A percentile compares a stretch with the other conserved stretches of the same genome.
These are phyloP conservation scores for Drosophila albomicans DNA, from an alignment of 1,140 invertebrate species.

Conservation along the genomic window DNA sequence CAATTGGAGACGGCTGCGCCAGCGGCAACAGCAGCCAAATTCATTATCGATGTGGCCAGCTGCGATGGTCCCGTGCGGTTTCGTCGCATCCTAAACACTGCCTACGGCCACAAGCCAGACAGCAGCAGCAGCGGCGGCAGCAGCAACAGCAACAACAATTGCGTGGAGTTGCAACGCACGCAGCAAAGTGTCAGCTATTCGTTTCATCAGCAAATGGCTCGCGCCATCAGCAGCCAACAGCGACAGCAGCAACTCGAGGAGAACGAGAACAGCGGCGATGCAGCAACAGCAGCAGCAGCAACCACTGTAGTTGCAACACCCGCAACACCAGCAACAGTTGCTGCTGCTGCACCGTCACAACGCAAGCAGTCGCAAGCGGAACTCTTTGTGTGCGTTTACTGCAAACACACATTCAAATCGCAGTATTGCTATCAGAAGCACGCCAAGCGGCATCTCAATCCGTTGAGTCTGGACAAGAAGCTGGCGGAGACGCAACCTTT, in stretches of 20 bases:
- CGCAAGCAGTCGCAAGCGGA: conserved; percentile 83
- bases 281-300: conserved; percentile 17
- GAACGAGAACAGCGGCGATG: conserved; percentile 69
- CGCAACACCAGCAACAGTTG: background rate
- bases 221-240: conserved; percentile 78
- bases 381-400: conserved; percentile 90
- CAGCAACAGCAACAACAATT: conserved; percentile 44
- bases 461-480: conserved; percentile 83
- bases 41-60: conserved; percentile 92
- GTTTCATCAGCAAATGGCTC: conserved; percentile 84
- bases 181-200: conserved; percentile 82
- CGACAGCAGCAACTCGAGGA: conserved; percentile 77
- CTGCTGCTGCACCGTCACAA: background rate
- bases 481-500: conserved; percentile 7
- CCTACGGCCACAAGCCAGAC: conserved; percentile 87
- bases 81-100: conserved; percentile 91
- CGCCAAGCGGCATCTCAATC: conserved; percentile 89
- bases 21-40: conserved; percentile 75
- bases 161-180: conserved; percentile 58
- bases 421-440: conserved; percentile 93
- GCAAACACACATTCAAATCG: conserved; percentile 92
- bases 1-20: conserved; percentile 38
- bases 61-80: conserved; percentile 95
- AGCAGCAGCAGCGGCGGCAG: conserved; percentile 2
- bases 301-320: background rate